Percentiles rank a stretch among this genome's conserved stretches.
Conservation (phyloP, 2,113 vertebrate species). For the Neomonachus schauinslandi region DNA sequence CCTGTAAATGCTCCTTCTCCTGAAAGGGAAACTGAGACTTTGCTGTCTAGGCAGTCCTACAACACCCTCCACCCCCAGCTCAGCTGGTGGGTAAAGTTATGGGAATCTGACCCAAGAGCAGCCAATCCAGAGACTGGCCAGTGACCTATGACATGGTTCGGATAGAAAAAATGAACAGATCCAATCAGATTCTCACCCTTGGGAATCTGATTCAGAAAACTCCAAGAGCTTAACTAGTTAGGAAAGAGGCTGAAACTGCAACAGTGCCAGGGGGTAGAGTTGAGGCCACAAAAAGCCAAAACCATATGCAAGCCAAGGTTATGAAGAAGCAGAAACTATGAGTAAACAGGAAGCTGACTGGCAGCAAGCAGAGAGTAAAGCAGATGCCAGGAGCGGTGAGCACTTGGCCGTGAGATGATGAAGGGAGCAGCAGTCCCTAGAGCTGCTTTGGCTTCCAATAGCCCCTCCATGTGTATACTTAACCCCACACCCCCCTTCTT, state of each 20-base stretch:
- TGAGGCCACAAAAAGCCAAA: slow-evolving; percentile 72
- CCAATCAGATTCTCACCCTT: slow-evolving; percentile 51
- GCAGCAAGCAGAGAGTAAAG: slow-evolving; percentile 62
- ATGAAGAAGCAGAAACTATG: slow-evolving; percentile 80
- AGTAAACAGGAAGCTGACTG: slow-evolving; percentile 81
- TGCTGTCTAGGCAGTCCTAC: neutral
- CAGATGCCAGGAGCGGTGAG: slow-evolving; percentile 55
- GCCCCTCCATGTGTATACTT: neutral
- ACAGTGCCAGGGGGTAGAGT: slow-evolving; percentile 41
- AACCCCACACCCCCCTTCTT: neutral
- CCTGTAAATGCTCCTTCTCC: neutral
- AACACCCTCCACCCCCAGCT: neutral
- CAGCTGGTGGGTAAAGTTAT: slow-evolving; percentile 47
- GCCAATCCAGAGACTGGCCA: slow-evolving; percentile 4
- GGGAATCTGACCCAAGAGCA: slow-evolving; percentile 71
- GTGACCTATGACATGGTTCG: slow-evolving; percentile 65
- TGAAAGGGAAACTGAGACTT: slow-evolving; percentile 56
- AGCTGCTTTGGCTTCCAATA: neutral
- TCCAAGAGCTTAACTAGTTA: slow-evolving; percentile 50
- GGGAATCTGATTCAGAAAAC: slow-evolving; percentile 73
- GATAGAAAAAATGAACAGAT: slow-evolving; percentile 57
- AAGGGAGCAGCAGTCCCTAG: neutral
- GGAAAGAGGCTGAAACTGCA: slow-evolving; percentile 62
- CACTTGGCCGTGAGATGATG: slow-evolving; percentile 15
- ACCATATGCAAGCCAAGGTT: slow-evolving; percentile 67